Evolutionary conservation across 2,888 invertebrate species (phyloP), one percentile per base, ranked within the genome.

Genomic region (Hemicrepidius hirtus): DNA sequence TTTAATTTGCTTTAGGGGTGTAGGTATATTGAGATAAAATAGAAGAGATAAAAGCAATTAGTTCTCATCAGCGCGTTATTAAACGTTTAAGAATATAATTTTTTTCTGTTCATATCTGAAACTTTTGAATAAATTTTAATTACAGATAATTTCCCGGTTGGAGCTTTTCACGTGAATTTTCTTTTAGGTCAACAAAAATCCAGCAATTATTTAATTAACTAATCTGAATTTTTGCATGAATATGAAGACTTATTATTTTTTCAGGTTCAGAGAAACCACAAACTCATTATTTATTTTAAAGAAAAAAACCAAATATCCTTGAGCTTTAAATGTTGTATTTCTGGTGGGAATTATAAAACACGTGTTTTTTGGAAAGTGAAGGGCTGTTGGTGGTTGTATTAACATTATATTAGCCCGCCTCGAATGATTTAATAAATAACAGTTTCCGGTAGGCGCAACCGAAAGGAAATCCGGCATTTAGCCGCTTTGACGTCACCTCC

Each of bases 381-480:
- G 53, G 53, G 53, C 32, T 44, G 41, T 6, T 28, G 21, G 37
- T 9, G 66, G 55, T 57, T 32, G 20, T 46, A 60, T 68, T 68
- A 68, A 59, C 59, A 60, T 68, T 49, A 37, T 59, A 68, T 68
- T 49, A 68, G 59, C 37, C 21, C 24, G 44, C 41, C 68, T 55
- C 50, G 37, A 59, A 63, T 55, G 28, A 63, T 64, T 70, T 65
- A 70, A 70, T 70, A 70, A 64, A 37, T 59, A 65, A 65, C 59
- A 57, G 50, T 35, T 65, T 65, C 65, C 70, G 64, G 37, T 65
- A 40, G 21, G 50, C 24, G 64, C 57, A 44, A 65, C 64, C 49
- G 28, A 70, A 64, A 64, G 70, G 55, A 70, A 65, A 70, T 57
- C 46, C 70, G 64, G 57, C 55, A 59, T 59, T 70, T 65, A 64